Base-by-base conservation (phyloP, 2,113 vertebrate species). In the Cacatua alba region DNA sequence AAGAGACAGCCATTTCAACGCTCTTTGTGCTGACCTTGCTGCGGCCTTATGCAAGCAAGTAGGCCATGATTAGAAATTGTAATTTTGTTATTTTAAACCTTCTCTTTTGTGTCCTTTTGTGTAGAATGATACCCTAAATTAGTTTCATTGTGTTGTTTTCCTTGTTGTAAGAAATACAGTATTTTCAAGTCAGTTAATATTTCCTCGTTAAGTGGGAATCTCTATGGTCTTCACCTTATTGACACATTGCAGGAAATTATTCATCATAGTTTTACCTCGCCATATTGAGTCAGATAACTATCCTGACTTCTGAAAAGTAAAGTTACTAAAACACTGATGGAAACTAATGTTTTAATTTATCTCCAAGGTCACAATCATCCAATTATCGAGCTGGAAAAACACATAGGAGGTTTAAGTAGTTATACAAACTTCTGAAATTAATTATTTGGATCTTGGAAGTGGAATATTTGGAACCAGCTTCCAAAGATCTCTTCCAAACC, bases 31-130 rank as follows among this genome's bases (percentile, higher is more conserved):
- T 80, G 48, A 85, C 41, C 15, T 72, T 35, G 29, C 11, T 76
- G 33, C 4, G 2, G 13, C 11, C 39, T 43, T 31, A 10, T 4
- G 44, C 26, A 51, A 72, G 20, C 17, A 76, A 88, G 46, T 25
- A 64, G 33, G 9, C 7, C 3, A 17, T 41, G 26, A 85, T 25
- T 62, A 53, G 12, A 80, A 64, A 39, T n/a, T 55, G 6, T 6
- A 2, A 2, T 6, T 23, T 43, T 51, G 59, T 70, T 23, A 48
- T 39, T 75, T 48, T 26, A 90, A 84, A 49, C 0, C 5, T 62
- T 84, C 1, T 1, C 2, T 29, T 75, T 31, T 26, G 3, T 37
- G 16, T 65, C 11, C 1, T 33, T 82, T 57, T 6, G 1, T 39
- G 16, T 29, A 33, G 33, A 14, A 16, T 23, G 24, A 64, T 12